Percentiles rank a stretch among this genome's conserved stretches.
Evolutionary conservation across 2,113 vertebrate genomes (phyloP).

Genomic region (Gobiocypris rarus): DNA sequence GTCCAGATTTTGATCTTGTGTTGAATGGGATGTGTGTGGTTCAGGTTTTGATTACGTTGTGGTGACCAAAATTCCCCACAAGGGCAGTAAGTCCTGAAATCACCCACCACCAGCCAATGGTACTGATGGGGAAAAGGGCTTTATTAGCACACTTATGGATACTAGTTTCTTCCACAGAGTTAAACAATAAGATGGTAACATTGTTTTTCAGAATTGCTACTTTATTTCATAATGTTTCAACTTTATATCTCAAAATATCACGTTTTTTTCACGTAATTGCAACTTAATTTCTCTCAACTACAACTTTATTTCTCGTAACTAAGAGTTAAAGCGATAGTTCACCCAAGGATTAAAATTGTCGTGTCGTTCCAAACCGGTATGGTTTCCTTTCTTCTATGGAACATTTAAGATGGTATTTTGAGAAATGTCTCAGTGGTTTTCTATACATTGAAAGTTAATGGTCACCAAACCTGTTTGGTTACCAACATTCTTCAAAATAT

Average conservation of each 20-base stretch:
- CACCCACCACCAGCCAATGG: not conserved
- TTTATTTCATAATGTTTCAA: not conserved
- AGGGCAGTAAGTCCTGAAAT: not conserved
- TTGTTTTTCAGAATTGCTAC: not conserved
- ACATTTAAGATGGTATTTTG: not conserved
- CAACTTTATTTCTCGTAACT: not conserved
- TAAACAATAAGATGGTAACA: not conserved
- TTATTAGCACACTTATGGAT: not conserved
- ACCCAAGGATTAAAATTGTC: not conserved
- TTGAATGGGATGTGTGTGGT: not conserved
- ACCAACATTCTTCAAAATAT: not conserved
- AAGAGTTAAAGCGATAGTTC: not conserved
- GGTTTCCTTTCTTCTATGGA: not conserved
- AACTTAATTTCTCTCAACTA: not conserved
- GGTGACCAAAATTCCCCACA: not conserved
- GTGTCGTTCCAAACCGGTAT: not conserved
- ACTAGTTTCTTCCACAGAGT: not conserved
- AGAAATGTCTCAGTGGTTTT: not conserved
- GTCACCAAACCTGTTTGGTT: not conserved
- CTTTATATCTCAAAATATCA: not conserved
- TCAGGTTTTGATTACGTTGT: not conserved
- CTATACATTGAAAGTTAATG: not conserved
- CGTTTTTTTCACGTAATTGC: not conserved
- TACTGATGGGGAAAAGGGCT: not conserved
- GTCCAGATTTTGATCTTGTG: constrained; percentile 22